phyloP scores from a whole-genome alignment of 2,888 invertebrate genomes.

The Rhagonycha lutea region DNA sequence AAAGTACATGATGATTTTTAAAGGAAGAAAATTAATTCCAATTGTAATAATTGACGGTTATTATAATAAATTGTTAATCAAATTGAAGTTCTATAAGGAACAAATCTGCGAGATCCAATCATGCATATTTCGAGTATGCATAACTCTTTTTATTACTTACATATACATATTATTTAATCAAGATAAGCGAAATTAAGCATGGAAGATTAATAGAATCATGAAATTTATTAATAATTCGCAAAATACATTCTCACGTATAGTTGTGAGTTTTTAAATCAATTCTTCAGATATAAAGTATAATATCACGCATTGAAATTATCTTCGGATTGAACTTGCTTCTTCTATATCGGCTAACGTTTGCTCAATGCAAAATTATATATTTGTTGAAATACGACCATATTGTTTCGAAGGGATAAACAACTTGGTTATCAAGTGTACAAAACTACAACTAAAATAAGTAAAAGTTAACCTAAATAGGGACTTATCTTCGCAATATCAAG shows the following conservation, averaged over 20 bases:
- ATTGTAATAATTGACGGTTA: neutral
- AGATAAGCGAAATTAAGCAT: constrained; percentile 1
- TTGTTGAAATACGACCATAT: too few species aligned
- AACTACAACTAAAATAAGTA: too few species aligned
- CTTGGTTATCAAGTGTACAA: too few species aligned
- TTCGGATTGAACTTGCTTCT: neutral
- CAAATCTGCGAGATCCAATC: neutral
- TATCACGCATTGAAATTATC: neutral
- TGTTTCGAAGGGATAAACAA: too few species aligned
- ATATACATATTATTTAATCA: neutral
- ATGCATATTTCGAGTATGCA: neutral
- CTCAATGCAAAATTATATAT: too few species aligned
- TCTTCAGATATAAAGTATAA: neutral
- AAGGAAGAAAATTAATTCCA: neutral
- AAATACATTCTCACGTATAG: neutral
- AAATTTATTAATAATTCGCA: neutral
- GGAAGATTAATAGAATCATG: neutral
- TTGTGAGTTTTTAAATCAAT: neutral
- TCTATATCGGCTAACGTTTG: too few species aligned
- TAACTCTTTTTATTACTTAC: neutral
- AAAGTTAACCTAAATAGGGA: too few species aligned
- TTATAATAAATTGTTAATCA: neutral
- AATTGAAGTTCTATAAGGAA: neutral
- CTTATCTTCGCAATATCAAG: too few species aligned
- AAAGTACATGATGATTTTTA: neutral